Base-by-base conservation (phyloP, 92 coral and sea anemone species). In the Plumapathes pennacea region DNA sequence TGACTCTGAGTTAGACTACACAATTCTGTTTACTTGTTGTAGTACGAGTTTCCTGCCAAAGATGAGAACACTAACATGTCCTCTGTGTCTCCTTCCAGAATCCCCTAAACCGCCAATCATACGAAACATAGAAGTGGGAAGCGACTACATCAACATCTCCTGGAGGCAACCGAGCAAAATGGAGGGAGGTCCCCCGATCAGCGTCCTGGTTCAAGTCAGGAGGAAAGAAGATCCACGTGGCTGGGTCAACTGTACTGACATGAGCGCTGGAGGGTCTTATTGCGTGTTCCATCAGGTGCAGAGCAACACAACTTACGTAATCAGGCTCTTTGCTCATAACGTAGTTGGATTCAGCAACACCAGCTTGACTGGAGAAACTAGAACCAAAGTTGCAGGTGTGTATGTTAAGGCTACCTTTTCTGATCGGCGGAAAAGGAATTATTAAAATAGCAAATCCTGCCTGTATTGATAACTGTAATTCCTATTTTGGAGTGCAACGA, bases 281-380 rank as follows among this genome's bases (percentile, higher is more conserved):
- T 53, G 60, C 43, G 37, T 28, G 26, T 32, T 53, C 18, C 6
- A 31, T 17, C 15, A 20, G 10, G 12, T 53, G 4, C 9, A 32
- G 37, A 26, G 41, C 27, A 31, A 53, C 43, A 53, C 42, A 18
- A 53, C 42, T 2, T 53, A 53, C 42, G 22, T 15, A 5, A 43
- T 53, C 25, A 15, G 42, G n/a, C n/a, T n/a, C n/a, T n/a, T n/a
- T n/a, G n/a, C n/a, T n/a, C 25, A 59, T 15, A 53, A 53, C 45
- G 20, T 1, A 53, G 28, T 27, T 11, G 13, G 1, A 4, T 10
- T 9, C 32, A 29, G 46, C 43, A 33, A 0, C 14, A 4, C n/a
- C 1, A n/a, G 7, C 20, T 27, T 15, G 4, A 11, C 6, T 15
- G 32, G 17, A 1, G 40, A 66, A 66, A 25, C 46, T 36, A 32